Evolutionary conservation across 2,113 vertebrate genomes (phyloP).

Genomic region (Pogona vitticeps): DNA sequence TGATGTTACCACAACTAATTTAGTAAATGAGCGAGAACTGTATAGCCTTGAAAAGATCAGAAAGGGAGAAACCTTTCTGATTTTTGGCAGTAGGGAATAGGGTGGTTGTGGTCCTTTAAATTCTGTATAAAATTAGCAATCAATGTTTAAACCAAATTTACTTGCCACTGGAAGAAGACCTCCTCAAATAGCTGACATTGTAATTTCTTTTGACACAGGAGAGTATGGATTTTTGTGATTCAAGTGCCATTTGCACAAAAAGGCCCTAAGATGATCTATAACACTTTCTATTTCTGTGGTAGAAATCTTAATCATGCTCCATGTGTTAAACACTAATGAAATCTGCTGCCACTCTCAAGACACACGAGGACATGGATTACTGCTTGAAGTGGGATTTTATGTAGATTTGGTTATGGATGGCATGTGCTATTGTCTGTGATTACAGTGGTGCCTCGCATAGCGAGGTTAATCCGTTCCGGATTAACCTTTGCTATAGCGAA

Average conservation of each 20-base stretch:
- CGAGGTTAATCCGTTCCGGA: too few relatives aligned
- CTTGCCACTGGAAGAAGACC: constrained; percentile 4
- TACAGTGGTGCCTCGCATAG: too few relatives aligned
- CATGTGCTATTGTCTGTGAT: neutral
- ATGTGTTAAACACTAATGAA: neutral
- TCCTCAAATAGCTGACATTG: neutral
- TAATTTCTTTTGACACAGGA: neutral
- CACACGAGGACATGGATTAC: neutral
- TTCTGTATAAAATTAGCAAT: neutral
- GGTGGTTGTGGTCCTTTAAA: neutral
- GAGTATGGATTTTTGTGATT: neutral
- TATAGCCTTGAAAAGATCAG: neutral
- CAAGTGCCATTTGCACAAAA: neutral
- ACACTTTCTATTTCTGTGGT: constrained; percentile 9
- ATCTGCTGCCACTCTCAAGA: neutral
- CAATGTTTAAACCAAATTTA: neutral
- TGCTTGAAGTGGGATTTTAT: neutral
- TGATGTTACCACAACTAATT: neutral
- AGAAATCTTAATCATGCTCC: constrained; percentile 3
- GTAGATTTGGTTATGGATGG: neutral
- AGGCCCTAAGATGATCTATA: neutral
- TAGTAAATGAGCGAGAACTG: neutral
- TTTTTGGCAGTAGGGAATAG: neutral
- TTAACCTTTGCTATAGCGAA: too few relatives aligned
- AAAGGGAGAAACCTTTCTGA: neutral